These are phyloP conservation scores for Astropecten irregularis DNA, from an alignment of 53 echinoderm and acorn worm genomes.

Conservation along the genomic window DNA sequence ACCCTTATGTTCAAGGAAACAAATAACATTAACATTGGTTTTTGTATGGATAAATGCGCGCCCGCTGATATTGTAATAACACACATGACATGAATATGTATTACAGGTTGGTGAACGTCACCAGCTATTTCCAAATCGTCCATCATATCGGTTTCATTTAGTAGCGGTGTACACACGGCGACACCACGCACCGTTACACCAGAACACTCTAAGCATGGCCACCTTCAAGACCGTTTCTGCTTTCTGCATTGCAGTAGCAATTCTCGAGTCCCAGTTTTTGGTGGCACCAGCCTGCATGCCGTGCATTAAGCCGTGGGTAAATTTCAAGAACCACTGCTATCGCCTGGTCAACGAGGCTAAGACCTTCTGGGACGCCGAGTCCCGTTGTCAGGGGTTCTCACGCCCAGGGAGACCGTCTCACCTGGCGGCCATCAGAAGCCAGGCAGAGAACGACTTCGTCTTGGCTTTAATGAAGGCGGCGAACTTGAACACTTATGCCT, in stretches of 20 bases:
- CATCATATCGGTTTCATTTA: too few relatives aligned
- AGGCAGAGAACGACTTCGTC: slow-evolving; percentile 24
- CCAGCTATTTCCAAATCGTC: too few relatives aligned
- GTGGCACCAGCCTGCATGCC: neutral
- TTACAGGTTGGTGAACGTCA: too few relatives aligned
- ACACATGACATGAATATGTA: too few relatives aligned
- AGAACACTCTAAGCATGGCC: too few relatives aligned
- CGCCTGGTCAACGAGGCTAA: neutral
- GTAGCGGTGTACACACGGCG: too few relatives aligned
- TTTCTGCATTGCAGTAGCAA: neutral
- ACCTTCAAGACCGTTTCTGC: too few relatives aligned
- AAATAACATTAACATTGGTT: too few relatives aligned
- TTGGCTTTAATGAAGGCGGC: neutral
- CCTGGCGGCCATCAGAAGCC: slow-evolving; percentile 11
- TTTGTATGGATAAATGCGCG: too few relatives aligned
- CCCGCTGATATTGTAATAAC: too few relatives aligned
- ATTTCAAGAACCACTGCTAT: slow-evolving; percentile 18
- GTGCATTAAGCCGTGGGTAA: neutral
- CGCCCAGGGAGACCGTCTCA: slow-evolving; percentile 7
- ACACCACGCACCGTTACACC: too few relatives aligned
- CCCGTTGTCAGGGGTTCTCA: slow-evolving; percentile 23
- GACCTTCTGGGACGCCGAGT: slow-evolving; percentile 19
- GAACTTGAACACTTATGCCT: neutral
- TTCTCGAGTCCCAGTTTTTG: neutral
- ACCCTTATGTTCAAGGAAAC: too few relatives aligned